These are phyloP conservation scores for Nansenia antarctica DNA, from an alignment of 2,113 vertebrate species.

Conservation along the genomic window DNA sequence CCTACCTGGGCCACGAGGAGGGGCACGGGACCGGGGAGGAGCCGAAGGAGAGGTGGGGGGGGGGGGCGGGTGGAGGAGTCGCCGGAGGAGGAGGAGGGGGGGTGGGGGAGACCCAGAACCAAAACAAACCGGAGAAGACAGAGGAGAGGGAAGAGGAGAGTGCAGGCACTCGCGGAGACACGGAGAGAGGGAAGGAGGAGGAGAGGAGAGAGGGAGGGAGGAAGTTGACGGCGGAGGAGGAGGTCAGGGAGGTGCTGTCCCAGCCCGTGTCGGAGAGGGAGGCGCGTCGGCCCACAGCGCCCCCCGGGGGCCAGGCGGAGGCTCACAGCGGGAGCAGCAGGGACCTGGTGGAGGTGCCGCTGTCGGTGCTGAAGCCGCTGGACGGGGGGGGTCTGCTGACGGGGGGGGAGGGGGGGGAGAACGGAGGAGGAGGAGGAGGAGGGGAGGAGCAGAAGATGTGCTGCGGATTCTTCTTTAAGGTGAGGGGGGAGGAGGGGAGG, in stretches of 20 bases:
- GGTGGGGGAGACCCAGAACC: background rate
- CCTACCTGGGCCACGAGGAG: constrained; percentile 87
- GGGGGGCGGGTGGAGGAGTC: constrained; percentile 35
- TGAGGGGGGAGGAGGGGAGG: constrained; percentile 40
- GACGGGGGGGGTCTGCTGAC: constrained; percentile 67
- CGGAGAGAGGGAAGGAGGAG: constrained; percentile 34
- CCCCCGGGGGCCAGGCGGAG: constrained; percentile 52
- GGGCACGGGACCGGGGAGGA: constrained; percentile 30
- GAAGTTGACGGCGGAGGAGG: constrained; percentile 30
- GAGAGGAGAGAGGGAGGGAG: constrained; percentile 7
- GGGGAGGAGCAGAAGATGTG: constrained; percentile 93
- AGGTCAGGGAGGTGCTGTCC: constrained; percentile 77
- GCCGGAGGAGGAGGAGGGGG: background rate
- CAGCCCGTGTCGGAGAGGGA: constrained; percentile 78
- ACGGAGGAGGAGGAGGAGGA: constrained; percentile 69
- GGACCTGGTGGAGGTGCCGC: constrained; percentile 86
- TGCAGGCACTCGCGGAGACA: constrained; percentile 36
- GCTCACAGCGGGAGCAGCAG: constrained; percentile 69
- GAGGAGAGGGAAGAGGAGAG: background rate
- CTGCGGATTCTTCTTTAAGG: constrained; percentile 98
- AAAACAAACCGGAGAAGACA: background rate
- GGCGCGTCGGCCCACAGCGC: constrained; percentile 57
- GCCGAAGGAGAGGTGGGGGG: constrained; percentile 25
- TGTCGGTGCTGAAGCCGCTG: constrained; percentile 81
- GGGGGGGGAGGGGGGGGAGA: constrained; percentile 73